phyloP scores from a whole-genome alignment of 2,113 vertebrate species.

The Stegastes partitus region DNA sequence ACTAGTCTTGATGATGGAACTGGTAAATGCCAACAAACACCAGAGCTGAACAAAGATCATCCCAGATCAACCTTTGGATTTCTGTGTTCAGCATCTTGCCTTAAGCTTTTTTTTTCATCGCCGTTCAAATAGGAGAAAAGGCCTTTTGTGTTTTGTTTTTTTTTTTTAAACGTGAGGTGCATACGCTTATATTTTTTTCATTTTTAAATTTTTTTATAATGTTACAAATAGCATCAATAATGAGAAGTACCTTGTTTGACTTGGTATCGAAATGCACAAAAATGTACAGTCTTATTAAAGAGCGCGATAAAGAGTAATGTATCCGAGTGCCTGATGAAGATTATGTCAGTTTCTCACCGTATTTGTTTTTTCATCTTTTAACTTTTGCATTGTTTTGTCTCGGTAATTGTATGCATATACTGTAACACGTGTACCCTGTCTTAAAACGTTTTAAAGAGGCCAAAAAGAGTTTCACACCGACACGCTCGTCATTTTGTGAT shows the following conservation, averaged over 20 bases:
- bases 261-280: conserved; percentile 74
- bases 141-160: conserved; percentile 89
- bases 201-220: conserved; percentile 49
- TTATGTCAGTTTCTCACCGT: conserved; percentile 60
- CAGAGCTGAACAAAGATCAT: conserved; percentile 84
- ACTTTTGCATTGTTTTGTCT: conserved; percentile 13
- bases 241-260: conserved; percentile 68
- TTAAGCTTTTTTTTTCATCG: conserved; percentile 93
- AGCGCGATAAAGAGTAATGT: conserved; percentile 57
- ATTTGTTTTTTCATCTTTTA: conserved; percentile 39
- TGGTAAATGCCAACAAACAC: conserved; percentile 85
- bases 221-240: conserved; percentile 60
- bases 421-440: conserved; percentile 32
- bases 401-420: conserved; percentile 28
- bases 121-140: conserved; percentile 91
- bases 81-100: conserved; percentile 97
- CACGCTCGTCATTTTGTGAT: conserved; percentile 40
- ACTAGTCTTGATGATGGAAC: conserved; percentile 83
- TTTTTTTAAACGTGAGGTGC: conserved; percentile 91
- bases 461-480: conserved; percentile 16
- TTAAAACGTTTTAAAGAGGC: conserved; percentile 42
- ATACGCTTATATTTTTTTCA: conserved; percentile 86
- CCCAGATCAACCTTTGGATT: conserved; percentile 84
- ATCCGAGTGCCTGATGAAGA: conserved; percentile 75
- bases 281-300: conserved; percentile 78